Evolutionary conservation across 2,113 vertebrate species (phyloP), one percentile per base, ranked within the genome.

Genomic region (Copsychus sechellarum): DNA sequence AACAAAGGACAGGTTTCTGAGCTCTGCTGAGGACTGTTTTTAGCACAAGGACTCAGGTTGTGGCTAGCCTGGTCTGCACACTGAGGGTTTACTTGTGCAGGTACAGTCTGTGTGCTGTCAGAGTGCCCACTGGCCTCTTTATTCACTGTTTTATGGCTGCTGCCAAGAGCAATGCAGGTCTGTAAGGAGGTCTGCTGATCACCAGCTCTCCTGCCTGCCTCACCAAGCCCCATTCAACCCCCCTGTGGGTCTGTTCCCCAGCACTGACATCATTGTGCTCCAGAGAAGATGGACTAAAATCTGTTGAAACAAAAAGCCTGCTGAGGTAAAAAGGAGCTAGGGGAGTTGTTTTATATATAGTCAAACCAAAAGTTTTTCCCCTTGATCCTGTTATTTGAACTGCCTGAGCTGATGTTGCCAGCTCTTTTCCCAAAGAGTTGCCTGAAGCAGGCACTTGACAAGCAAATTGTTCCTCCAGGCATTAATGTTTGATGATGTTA

Each of bases 21-120:
- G n/a, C 19, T 14, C 33, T 3, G 1, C 25, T 56, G 71, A 65
- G 47, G 23, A 22, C 14, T 72, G 14, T 3, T 90, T n/a, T 72
- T 28, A 72, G n/a, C 22, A 22, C 3, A 79, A 64, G 7, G 25
- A 48, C 28, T 83, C 31, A 9, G 31, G 11, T 8, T 83, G n/a
- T 69, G 28, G 25, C 24, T 90, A 64, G 11, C 21, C 36, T 73
- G 58, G 25, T 66, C 28, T 57, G 24, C 20, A 72, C 51, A 9
- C 17, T 7, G 22, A 47, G 60, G 34, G 36, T 45, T 85, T 72
- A 33, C 26, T 5, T 0, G 0, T 15, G 11, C 1, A 2, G 40
- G 14, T 69, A 26, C n/a, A 14, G 19, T 14, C n/a, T 2, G 0
- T 65, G 40, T 2, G 0, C 77, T 86, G 24, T 11, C 33, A 56